A percentile compares a stretch with the other conserved stretches of the same genome.
These are phyloP conservation scores for Mellilla xanthometata DNA, from an alignment of 2,888 invertebrate genomes.

Conservation along the genomic window DNA sequence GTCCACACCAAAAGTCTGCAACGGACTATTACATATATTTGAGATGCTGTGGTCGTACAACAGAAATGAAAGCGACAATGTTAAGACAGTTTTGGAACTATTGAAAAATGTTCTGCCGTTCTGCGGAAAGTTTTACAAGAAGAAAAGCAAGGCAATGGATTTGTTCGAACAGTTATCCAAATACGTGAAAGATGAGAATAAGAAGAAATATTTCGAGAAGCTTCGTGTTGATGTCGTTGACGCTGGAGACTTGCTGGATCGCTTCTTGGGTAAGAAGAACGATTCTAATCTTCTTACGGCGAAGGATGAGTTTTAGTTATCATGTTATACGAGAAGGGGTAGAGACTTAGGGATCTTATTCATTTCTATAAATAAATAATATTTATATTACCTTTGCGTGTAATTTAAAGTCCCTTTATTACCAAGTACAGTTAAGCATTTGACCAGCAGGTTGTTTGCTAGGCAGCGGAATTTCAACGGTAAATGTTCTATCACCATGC, in stretches of 20 bases:
- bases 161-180: conserved; percentile 45
- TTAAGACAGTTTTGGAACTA: conserved; percentile 45
- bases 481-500: no score
- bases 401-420: no score
- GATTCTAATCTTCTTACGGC: background rate
- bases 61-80: conserved; percentile 36
- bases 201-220: conserved; percentile 33
- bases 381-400: no score
- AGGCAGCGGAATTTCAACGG: no score
- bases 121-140: conserved; percentile 46
- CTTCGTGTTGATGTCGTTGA: conserved; percentile 42
- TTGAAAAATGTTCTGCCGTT: conserved; percentile 52
- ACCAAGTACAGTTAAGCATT: no score
- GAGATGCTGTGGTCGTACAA: conserved; percentile 39
- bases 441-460: no score
- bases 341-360: background rate
- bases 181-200: conserved; percentile 38
- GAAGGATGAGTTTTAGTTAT: conserved; percentile 54
- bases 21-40: conserved; percentile 58
- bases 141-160: conserved; percentile 41
- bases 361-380: no score
- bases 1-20: conserved; percentile 50
- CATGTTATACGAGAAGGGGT: background rate
- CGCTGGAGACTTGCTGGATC: conserved; percentile 38
- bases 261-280: conserved; percentile 42